phyloP scores from a whole-genome alignment of 2,797 vertebrate genomes.

The Gambusia yucatana region DNA sequence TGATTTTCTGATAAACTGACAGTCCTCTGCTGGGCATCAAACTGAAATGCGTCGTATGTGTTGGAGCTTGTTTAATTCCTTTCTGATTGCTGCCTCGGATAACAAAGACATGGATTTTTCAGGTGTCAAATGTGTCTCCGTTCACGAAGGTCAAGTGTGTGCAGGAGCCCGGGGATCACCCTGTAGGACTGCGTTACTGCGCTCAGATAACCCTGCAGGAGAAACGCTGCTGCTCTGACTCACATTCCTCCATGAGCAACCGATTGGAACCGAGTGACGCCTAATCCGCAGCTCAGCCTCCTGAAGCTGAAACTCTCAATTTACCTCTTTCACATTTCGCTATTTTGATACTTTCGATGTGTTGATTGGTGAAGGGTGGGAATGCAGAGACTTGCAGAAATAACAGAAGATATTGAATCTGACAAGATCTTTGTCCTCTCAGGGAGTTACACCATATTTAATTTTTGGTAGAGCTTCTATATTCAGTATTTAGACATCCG shows the following conservation, averaged over 20 bases:
- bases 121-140: conserved; percentile 43
- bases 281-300: conserved; percentile 56
- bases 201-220: conserved; percentile 61
- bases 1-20: conserved; percentile 27
- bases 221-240: conserved; percentile 33
- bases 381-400: conserved; percentile 46
- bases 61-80: conserved; percentile 31
- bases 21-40: conserved; percentile 14
- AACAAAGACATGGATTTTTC: conserved; percentile 40
- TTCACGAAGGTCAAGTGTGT: conserved; percentile 58
- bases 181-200: conserved; percentile 37
- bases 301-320: conserved; percentile 42
- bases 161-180: conserved; percentile 34
- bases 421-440: not conserved
- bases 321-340: conserved; percentile 49
- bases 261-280: conserved; percentile 45
- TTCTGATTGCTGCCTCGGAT: conserved; percentile 2
- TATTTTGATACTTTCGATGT: conserved; percentile 53
- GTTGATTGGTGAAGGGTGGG: conserved; percentile 49
- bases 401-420: conserved; percentile 35
- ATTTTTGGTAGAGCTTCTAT: conserved; percentile 18
- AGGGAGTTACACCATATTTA: not conserved
- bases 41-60: conserved; percentile 17
- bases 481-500: not conserved
- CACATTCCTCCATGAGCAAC: conserved; percentile 34